These are phyloP conservation scores for Drosophila ohnishii DNA, from an alignment of 1,140 invertebrate species.

Conservation along the genomic window DNA sequence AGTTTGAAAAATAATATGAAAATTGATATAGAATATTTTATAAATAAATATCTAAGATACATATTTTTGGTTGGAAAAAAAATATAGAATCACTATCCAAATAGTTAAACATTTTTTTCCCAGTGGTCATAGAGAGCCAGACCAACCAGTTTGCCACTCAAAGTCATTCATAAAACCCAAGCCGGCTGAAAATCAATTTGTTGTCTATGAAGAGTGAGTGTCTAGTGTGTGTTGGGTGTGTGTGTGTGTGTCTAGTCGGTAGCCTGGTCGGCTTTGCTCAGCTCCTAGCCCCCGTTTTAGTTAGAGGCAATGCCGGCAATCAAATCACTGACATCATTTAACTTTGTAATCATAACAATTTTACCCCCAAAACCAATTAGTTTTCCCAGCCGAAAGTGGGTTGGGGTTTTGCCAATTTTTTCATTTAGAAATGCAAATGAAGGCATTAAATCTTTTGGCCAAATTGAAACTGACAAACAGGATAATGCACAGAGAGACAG, in stretches of 20 bases:
- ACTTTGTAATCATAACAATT: slow-evolving; percentile 81
- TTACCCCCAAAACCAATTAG: slow-evolving; percentile 72
- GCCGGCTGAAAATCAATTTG: slow-evolving; percentile 58
- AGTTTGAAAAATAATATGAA: too few relatives aligned
- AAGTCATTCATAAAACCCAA: slow-evolving; percentile 69
- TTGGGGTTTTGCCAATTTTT: slow-evolving; percentile 47
- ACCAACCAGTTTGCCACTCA: slow-evolving; percentile 66
- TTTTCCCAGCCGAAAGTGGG: slow-evolving; percentile 55
- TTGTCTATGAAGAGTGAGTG: slow-evolving; percentile 32
- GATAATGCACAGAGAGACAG: slow-evolving; percentile 51
- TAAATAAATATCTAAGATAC: background rate
- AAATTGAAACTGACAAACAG: slow-evolving; percentile 78
- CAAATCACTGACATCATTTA: slow-evolving; percentile 77
- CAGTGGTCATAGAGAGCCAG: slow-evolving; percentile 11
- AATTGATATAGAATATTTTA: background rate
- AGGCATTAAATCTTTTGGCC: slow-evolving; percentile 72
- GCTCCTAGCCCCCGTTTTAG: slow-evolving; percentile 46
- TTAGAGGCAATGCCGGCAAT: slow-evolving; percentile 56
- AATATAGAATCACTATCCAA: background rate
- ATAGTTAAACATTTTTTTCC: background rate
- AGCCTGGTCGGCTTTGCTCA: slow-evolving; percentile 10
- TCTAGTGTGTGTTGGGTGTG: slow-evolving; percentile 19
- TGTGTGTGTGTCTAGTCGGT: slow-evolving; percentile 20
- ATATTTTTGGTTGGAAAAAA: too few relatives aligned
- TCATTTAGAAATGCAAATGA: slow-evolving; percentile 80